Evolutionary conservation across 92 coral and sea anemone genomes (phyloP).

Genomic region (Epizoanthus rinbou): DNA sequence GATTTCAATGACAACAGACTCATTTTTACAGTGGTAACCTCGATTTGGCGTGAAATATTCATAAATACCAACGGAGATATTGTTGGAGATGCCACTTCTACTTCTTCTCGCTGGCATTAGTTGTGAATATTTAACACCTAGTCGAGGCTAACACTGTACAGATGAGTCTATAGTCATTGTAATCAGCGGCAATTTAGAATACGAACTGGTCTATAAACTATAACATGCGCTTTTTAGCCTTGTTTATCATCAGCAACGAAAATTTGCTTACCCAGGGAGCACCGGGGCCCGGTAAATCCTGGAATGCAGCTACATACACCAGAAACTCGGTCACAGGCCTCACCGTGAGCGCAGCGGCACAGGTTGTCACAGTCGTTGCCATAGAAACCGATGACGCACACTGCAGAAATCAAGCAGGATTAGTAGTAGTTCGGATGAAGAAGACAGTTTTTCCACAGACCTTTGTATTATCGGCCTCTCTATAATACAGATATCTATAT

Average conservation of each 20-base stretch:
- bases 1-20: too few relatives aligned
- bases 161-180: too few relatives aligned
- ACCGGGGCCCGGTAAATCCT: slow-evolving; percentile 50
- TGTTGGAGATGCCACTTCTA: too few relatives aligned
- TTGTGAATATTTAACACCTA: too few relatives aligned
- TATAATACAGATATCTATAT: too few relatives aligned
- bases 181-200: too few relatives aligned
- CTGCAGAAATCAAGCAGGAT: slow-evolving; percentile 12
- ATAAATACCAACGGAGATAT: too few relatives aligned
- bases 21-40: too few relatives aligned
- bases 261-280: slow-evolving; percentile 43
- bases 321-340: slow-evolving; percentile 47
- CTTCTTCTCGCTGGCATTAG: too few relatives aligned
- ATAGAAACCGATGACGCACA: slow-evolving; percentile 49
- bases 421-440: neutral
- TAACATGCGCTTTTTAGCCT: neutral
- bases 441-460: neutral
- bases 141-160: too few relatives aligned
- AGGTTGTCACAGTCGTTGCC: slow-evolving; percentile 49
- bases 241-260: neutral
- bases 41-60: too few relatives aligned
- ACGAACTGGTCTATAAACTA: neutral
- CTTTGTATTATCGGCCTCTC: too few relatives aligned
- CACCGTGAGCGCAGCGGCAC: slow-evolving; percentile 58
- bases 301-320: slow-evolving; percentile 59